Base-by-base conservation (phyloP, 1,140 invertebrate genomes). In the Adelges cooleyi region DNA sequence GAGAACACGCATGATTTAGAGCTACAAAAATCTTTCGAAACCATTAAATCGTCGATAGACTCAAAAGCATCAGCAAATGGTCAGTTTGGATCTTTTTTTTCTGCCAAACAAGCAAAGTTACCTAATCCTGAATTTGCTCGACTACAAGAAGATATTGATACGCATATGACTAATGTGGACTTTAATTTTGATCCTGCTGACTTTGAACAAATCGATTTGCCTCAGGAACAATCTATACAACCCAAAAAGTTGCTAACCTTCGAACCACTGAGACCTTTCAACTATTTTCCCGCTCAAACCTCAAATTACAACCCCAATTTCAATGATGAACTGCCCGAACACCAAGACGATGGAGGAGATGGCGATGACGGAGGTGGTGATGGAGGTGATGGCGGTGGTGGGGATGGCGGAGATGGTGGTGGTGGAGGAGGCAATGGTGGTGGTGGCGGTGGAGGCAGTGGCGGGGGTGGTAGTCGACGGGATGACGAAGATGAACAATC, bases 261-360 rank as follows among this genome's bases (percentile, higher is more conserved):
- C 46, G 56, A 62, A 25, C 56, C 56, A 2, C 27, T 62, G 22
- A 44, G 56, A 48, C 56, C 56, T 27, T 62, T 25, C 20, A 62
- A 62, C 20, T 62, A 48, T 20, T 40, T 59, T 22, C 29, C 42
- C 23, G 9, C 15, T 1, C 38, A 27, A 5, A 23, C 18, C 11
- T 20, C 22, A 13, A 15, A 10, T 20, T 44, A 25, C 10, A 33
- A 18, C 15, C 13, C 20, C 29, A 27, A 62, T 46, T 42, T 42
- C 29, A 33, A 33, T 33, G 5, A 6, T 33, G 8, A 6, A 18
- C n/a, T 13, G 15, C 62, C 62, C 36, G 46, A 36, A 51, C 62
- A 50, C 46, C 62, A 65, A 65, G 48, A 50, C 15, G 65, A 53
- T 10, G 65, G 65, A 27, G 23, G 22, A 11, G 65, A 33, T 11